Evolutionary conservation across 2,797 vertebrate species (phyloP), one percentile per base, ranked within the genome.

Genomic region (Acanthiza pusilla): DNA sequence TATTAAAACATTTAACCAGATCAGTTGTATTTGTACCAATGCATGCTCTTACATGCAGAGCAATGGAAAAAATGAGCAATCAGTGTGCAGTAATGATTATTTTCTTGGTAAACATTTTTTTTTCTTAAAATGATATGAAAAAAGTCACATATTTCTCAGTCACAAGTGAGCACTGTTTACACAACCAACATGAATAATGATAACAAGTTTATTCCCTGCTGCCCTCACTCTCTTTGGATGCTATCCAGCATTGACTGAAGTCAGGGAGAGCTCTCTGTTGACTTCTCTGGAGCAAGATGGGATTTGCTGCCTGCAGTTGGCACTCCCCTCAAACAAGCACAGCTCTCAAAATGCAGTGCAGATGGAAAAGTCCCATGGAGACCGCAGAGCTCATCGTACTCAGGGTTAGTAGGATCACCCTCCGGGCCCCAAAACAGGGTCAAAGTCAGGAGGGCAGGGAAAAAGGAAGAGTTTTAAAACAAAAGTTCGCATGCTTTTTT

Each of bases 1-100:
- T 76, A 96, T 85, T 91, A 93, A 95, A 94, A 82, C 93, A 87
- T 80, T 96, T 95, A 90, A 90, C 92, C 77, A 94, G 90, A 95
- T 94, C 93, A 74, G 85, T 85, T 94, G 42, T 90, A 74, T 94
- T 93, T 91, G 89, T 90, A 94, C 73, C 60, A 45, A 74, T 79
- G 89, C n/a, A 0, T 68, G 83, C 85, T 88, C 83, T 66, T 82
- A 94, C 47, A 11, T 71, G 88, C 85, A 76, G 17, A 94, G 85
- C 65, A 65, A 54, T 68, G 65, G 89, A 73, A 96, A 96, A 94
- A 94, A 84, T 16, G 88, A 96, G 77, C 89, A 94, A 73, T 67
- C 73, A 54, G 88, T 26, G 23, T 36, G 61, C 27, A 91, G 67
- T 94, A 94, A 96, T 87, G 77, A 91, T 82, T 96, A 92, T 95